Base-by-base conservation (phyloP, 2,888 invertebrate species). In the Drosophila gaucha region DNA sequence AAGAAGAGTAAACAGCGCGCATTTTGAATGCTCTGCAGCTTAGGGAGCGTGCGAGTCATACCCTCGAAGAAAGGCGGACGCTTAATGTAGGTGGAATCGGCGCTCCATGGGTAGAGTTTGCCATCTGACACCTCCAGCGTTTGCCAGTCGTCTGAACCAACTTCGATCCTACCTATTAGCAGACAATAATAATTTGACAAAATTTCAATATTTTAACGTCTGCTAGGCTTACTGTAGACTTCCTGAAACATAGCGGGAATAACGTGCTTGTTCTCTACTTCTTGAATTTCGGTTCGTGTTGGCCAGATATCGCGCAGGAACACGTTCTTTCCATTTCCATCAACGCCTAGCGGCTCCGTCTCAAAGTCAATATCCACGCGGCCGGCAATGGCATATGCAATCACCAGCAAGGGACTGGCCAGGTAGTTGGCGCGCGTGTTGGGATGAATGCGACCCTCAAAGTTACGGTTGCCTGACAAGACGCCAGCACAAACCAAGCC, bases 381-480 rank as follows among this genome's bases (percentile, higher is more conserved):
- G 5, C 99, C 99, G 28, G 99, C 98, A 36, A 99, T 94, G 0
- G 99, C 99, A 90, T 99, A 99, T 0, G 99, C 99, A 64, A 99
- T 98, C 31, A 99, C 99, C 43, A 99, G 93, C 38, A 98, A 94
- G 0, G 99, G 99, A n/a, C 98, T 98, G 0, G 99, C 99, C 72
- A 99, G 93, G 91, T 99, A 99, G 93, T 99, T 99, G 35, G 99
- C 99, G 20, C 98, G 93, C 0, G 99, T 98, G 91, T 97, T 96
- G 0, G 99, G 99, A 91, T 99, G 99, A 89, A 99, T 98, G 49
- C 99, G 94, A 0, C 99, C 99, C 91, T 99, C 99, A 91, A 99
- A 99, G 92, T 99, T 99, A 3, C 99, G 94, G 92, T 99, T 99
- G 0, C 99, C 99, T 0, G 99, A 99, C 0, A 99, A 93, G 0